These are phyloP conservation scores for Piaya cayana DNA, from an alignment of 2,113 vertebrate genomes.

Conservation along the genomic window DNA sequence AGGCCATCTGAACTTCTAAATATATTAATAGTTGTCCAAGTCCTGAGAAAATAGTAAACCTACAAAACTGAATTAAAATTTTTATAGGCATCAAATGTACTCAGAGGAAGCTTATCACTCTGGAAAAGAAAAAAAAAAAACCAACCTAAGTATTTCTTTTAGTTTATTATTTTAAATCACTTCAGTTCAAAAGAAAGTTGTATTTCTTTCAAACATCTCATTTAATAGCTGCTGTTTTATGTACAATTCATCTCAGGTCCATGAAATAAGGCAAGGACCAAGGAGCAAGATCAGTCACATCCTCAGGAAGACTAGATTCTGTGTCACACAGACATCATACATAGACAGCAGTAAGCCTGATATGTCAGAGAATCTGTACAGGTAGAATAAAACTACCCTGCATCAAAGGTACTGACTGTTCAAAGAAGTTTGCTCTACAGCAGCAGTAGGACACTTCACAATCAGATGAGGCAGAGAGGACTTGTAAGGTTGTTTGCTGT, in stretches of 20 bases:
- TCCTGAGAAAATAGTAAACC: background rate
- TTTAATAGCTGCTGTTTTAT: background rate
- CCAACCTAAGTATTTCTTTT: background rate
- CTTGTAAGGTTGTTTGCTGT: background rate
- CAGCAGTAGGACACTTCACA: background rate
- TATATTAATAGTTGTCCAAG: background rate
- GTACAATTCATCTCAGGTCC: background rate
- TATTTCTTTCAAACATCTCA: background rate
- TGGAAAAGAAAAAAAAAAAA: background rate
- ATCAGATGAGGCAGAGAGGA: fast-evolving
- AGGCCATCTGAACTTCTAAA: background rate
- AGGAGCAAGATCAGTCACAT: background rate
- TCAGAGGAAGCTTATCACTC: background rate
- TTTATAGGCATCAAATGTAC: background rate
- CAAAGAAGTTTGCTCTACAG: background rate
- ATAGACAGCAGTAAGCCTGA: background rate
- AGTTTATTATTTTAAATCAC: background rate
- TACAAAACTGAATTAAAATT: background rate
- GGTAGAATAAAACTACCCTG: background rate
- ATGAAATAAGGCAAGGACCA: background rate
- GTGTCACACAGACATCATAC: background rate
- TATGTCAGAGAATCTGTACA: background rate
- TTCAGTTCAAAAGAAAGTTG: background rate
- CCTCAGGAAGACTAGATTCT: background rate
- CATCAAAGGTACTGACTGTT: background rate